Percentiles rank a stretch among this genome's conserved stretches.
These are phyloP conservation scores for Artemia sinica DNA, from an alignment of 2,888 invertebrate genomes.

Conservation along the genomic window DNA sequence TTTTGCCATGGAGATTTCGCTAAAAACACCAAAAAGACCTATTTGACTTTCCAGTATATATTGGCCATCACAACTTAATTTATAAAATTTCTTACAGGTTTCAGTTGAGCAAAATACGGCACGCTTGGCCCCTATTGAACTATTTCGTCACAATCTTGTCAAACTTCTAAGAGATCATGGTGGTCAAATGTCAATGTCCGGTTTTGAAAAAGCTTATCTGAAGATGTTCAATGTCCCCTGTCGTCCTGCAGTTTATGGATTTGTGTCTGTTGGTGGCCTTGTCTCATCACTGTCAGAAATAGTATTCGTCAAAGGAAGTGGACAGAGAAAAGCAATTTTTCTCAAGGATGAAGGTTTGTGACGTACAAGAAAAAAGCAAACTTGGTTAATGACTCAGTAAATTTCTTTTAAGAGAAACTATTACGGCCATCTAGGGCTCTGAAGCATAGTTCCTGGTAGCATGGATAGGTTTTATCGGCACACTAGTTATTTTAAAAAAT, in stretches of 20 bases:
- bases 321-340: constrained; percentile 33
- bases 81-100: neutral
- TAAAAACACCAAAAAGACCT: too few species aligned
- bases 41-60: too few species aligned
- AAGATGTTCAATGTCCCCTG: constrained; percentile 34
- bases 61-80: too few species aligned
- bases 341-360: constrained; percentile 31
- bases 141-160: neutral
- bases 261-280: constrained; percentile 36
- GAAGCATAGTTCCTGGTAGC: too few species aligned
- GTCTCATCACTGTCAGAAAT: constrained; percentile 40
- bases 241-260: constrained; percentile 39
- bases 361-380: neutral
- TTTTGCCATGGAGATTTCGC: too few species aligned
- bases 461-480: too few species aligned
- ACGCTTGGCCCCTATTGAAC: neutral
- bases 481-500: too few species aligned
- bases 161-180: constrained; percentile 36
- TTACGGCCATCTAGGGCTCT: too few species aligned
- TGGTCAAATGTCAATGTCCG: constrained; percentile 34
- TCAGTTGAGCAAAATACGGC: neutral
- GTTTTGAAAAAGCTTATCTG: constrained; percentile 34
- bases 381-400: too few species aligned
- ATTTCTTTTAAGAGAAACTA: too few species aligned
- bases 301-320: constrained; percentile 35